A percentile compares a stretch with the other conserved stretches of the same genome.
Evolutionary conservation across 2,797 vertebrate genomes (phyloP).

Genomic region (Petrocephalus sullivani): DNA sequence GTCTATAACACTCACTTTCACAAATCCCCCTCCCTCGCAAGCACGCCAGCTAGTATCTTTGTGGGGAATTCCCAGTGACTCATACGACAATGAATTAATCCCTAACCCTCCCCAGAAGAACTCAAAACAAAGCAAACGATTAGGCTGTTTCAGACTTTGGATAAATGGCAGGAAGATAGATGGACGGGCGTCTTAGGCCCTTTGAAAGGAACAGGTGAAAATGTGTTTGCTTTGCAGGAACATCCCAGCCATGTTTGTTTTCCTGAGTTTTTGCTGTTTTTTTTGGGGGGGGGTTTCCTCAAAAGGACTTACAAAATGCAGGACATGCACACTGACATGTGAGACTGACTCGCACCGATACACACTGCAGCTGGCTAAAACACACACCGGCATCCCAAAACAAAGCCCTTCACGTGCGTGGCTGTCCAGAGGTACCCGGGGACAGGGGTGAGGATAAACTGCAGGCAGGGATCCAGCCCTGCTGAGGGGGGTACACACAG

Average conservation of each 20-base stretch:
- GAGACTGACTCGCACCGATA: background rate
- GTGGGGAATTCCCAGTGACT: background rate
- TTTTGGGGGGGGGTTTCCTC: background rate
- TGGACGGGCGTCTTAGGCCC: background rate
- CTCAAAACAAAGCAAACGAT: background rate
- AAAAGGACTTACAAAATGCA: background rate
- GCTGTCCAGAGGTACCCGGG: background rate
- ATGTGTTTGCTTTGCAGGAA: background rate
- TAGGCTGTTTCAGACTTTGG: background rate
- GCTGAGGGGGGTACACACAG: background rate
- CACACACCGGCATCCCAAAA: background rate
- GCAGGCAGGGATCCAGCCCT: background rate
- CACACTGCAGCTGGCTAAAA: background rate
- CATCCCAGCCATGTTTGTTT: background rate
- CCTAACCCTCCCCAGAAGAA: background rate
- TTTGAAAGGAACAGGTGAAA: background rate
- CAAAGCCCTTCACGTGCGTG: background rate
- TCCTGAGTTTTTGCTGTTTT: background rate
- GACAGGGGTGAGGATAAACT: background rate
- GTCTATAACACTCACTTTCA: background rate
- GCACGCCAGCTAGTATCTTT: background rate
- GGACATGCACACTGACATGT: background rate
- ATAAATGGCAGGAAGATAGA: background rate
- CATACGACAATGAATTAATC: background rate
- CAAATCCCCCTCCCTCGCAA: background rate